Percentiles rank a stretch among this genome's conserved stretches.
These are phyloP conservation scores for Drosophila setifemur DNA, from an alignment of 1,140 invertebrate species.

Conservation along the genomic window DNA sequence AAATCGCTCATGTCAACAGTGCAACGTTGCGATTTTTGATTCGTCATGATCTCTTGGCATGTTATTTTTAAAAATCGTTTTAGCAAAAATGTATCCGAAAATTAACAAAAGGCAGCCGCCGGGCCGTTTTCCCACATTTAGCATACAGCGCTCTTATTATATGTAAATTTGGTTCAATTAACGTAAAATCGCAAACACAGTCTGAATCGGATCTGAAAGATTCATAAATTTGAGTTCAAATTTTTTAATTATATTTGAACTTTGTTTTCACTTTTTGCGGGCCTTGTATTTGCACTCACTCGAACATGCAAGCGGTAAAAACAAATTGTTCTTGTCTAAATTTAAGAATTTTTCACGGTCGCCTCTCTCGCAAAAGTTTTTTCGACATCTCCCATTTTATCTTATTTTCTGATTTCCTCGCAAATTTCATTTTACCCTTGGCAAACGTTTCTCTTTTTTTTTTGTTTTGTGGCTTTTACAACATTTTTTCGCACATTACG, in stretches of 20 bases:
- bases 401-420: constrained; percentile 34
- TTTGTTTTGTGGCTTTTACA: constrained; percentile 20
- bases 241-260: background rate
- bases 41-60: constrained; percentile 30
- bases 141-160: constrained; percentile 24
- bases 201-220: background rate
- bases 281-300: no score
- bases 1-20: constrained; percentile 52
- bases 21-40: constrained; percentile 71
- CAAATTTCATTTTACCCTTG: constrained; percentile 35
- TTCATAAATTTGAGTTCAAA: background rate
- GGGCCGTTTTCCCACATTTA: constrained; percentile 18
- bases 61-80: constrained; percentile 62
- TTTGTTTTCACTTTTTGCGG: constrained; percentile 57
- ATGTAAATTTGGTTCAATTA: constrained; percentile 43
- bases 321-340: constrained; percentile 58
- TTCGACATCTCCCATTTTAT: constrained; percentile 45
- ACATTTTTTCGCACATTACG: constrained; percentile 43
- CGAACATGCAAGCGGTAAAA: constrained; percentile 22
- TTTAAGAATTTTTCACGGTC: constrained; percentile 71
- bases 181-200: constrained; percentile 46
- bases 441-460: constrained; percentile 3
- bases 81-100: constrained; percentile 47
- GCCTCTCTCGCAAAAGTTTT: constrained; percentile 38
- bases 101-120: constrained; percentile 41